Conservation (phyloP, 2,888 invertebrate genomes). For the Thumatha senex region DNA sequence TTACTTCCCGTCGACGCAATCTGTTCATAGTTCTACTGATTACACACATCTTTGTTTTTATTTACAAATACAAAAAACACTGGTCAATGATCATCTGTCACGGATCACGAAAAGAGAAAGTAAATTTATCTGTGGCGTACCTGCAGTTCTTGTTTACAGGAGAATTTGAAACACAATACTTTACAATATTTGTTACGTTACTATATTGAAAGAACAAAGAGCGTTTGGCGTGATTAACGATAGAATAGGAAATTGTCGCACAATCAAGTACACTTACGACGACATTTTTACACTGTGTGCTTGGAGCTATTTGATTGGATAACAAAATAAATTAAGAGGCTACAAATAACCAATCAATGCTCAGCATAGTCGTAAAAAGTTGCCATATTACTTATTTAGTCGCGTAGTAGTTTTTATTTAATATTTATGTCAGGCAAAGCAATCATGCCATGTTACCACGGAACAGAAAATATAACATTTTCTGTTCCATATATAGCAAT, state of each 20-base stretch:
- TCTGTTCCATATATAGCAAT: too few species aligned
- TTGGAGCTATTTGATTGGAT: constrained; percentile 66
- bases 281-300: constrained; percentile 74
- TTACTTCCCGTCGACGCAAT: constrained; percentile 28
- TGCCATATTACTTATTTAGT: constrained; percentile 15
- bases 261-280: constrained; percentile 57
- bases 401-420: neutral
- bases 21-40: constrained; percentile 12
- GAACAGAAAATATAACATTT: too few species aligned
- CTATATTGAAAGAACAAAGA: constrained; percentile 42
- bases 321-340: constrained; percentile 26
- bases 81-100: constrained; percentile 66
- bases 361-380: constrained; percentile 25
- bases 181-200: constrained; percentile 16
- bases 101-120: constrained; percentile 55
- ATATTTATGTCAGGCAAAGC: too few species aligned
- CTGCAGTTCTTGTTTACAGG: constrained; percentile 44
- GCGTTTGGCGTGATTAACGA: constrained; percentile 49
- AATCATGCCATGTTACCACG: too few species aligned
- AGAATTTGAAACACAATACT: constrained; percentile 19
- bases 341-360: constrained; percentile 43
- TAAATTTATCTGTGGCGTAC: constrained; percentile 31
- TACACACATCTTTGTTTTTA: constrained; percentile 67
- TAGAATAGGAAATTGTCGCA: constrained; percentile 48
- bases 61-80: constrained; percentile 76